These are phyloP conservation scores for Paracanthobrama guichenoti DNA, from an alignment of 2,113 vertebrate species.

Conservation along the genomic window DNA sequence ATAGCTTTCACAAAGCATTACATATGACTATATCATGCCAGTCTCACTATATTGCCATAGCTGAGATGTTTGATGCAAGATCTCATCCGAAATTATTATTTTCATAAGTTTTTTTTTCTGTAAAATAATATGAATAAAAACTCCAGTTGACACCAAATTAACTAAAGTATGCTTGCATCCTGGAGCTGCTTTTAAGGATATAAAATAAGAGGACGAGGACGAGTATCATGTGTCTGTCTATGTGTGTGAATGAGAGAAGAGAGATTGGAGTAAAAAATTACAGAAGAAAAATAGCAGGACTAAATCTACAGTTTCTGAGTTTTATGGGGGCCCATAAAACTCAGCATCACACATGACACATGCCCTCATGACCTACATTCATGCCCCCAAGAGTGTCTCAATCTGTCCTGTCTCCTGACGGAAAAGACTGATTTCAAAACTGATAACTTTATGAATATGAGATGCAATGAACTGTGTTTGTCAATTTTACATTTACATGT, in stretches of 20 bases:
- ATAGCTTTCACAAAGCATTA: no score
- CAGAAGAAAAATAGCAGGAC: constrained; percentile 2
- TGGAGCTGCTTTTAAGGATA: background rate
- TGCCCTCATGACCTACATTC: constrained; percentile 31
- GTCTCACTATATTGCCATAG: background rate
- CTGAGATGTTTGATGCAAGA: background rate
- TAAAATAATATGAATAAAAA: constrained; percentile 35
- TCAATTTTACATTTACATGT: background rate
- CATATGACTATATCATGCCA: background rate
- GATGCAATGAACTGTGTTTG: background rate
- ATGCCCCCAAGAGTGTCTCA: constrained; percentile 20
- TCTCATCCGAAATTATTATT: no score
- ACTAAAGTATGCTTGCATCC: no score
- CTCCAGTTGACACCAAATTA: constrained; percentile 27
- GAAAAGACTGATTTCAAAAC: background rate
- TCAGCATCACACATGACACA: background rate
- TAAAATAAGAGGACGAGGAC: constrained; percentile 18
- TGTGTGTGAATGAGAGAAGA: background rate
- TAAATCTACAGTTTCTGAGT: constrained; percentile 9
- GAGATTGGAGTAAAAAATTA: background rate
- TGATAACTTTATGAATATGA: background rate
- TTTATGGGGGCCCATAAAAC: background rate
- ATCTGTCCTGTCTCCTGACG: constrained; percentile 7
- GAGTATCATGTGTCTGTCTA: background rate
- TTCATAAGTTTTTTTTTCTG: constrained; percentile 23